Evolutionary conservation across 2,113 vertebrate genomes (phyloP).

Genomic region (Eurystomus gularis): DNA sequence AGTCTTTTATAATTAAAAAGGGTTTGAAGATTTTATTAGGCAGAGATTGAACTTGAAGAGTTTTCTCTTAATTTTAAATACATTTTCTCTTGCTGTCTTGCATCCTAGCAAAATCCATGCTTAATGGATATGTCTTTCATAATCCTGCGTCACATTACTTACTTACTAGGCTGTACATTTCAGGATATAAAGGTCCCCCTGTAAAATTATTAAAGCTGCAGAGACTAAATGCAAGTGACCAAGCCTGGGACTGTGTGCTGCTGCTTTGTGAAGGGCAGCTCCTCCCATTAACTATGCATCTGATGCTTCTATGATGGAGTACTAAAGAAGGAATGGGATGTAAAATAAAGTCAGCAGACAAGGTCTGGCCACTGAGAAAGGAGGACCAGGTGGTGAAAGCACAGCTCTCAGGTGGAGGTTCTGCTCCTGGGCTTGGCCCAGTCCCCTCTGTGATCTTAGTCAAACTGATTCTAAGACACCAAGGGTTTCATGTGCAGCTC

Average conservation of each 20-base stretch:
- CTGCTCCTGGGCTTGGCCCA: neutral
- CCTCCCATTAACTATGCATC: neutral
- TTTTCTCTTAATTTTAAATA: neutral
- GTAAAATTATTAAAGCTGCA: constrained; percentile 10
- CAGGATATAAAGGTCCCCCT: neutral
- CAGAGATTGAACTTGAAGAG: neutral
- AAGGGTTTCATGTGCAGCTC: neutral
- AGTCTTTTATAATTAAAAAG: neutral
- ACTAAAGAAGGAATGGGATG: neutral
- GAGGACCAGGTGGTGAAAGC: neutral
- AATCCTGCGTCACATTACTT: neutral
- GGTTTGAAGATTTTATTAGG: neutral
- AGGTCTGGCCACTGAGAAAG: neutral
- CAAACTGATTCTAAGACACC: neutral
- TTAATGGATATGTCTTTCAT: neutral
- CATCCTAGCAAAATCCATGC: neutral
- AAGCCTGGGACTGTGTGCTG: neutral
- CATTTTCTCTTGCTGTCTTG: neutral
- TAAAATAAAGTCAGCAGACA: neutral
- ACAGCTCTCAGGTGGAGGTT: neutral
- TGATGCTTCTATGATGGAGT: neutral
- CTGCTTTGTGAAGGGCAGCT: neutral
- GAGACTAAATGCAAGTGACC: neutral
- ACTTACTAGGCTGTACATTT: neutral
- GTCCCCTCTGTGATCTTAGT: neutral